Evolutionary conservation across 2,888 invertebrate species (phyloP), one percentile per base, ranked within the genome.

Genomic region (Papilio protenor): DNA sequence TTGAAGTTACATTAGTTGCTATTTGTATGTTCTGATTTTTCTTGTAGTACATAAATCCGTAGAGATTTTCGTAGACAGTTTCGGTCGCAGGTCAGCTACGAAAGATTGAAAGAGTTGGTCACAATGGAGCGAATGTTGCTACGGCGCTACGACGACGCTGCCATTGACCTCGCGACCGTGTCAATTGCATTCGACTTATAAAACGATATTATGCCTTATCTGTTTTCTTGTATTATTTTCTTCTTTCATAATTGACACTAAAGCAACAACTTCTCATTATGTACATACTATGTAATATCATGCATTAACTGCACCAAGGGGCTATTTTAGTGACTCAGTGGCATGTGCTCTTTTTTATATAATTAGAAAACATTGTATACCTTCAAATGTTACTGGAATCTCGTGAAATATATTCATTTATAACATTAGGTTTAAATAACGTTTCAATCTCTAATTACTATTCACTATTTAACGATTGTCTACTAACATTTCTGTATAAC

Each of bases 171-270:
- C 87, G 84, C 83, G 82, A 83, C 84, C 81, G 88, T 89, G 91
- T 90, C 91, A 92, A 92, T 90, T 92, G 91, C 90, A 90, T 83
- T 84, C 84, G 84, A 86, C 82, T 83, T 86, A 84, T 85, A 86
- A 83, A 87, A 86, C 86, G 85, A 40, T 11, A 47, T 70, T 18
- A 5, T 23, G 70, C 23, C 21, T 59, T 23, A 23, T 6, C 23
- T 23, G 23, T 59, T 23, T 59, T 59, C 21, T 59, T 12, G 3
- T 59, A 59, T 2, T 27, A 40, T 71, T 14, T 49, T 47, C 2
- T 70, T 70, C 14, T 70, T 70, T 49, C 1, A 18, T 8, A 64
- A 33, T 33, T 47, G 11, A 23, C 1, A n/a, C 33, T 23, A 12
- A 1, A 14, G 49, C 3, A 49, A 16, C 49, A 40, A 40, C 8